Base-by-base conservation (phyloP, 1,140 invertebrate genomes). In the Meloidogyne hapla region DNA sequence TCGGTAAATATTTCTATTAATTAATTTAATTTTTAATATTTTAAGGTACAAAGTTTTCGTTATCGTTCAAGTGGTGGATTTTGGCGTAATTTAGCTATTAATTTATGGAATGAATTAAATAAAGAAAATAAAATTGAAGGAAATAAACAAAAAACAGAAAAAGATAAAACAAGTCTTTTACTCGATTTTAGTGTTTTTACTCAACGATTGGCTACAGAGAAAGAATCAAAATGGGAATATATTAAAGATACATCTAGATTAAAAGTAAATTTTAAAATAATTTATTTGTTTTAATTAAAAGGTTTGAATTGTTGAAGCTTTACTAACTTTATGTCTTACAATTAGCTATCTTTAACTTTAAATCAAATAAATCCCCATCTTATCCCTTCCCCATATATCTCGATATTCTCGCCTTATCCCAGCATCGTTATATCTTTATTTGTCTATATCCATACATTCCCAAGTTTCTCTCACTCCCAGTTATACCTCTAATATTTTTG, bases 1-100 rank as follows among this genome's bases (percentile, higher is more conserved):
- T 82, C 80, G 15, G 82, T 83, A 74, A 78, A 33, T 77, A 15
- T 45, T 33, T n/a, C n/a, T n/a, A n/a, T n/a, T 45, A 38, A 62
- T 42, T 42, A 28, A 38, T 71, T 26, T 25, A 21, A 25, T n/a
- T 21, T 26, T 4, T 0, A 70, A 9, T 23, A 23, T 25, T 23
- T 23, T 40, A 25, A 73, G 65, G 73, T 75, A 28, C 65, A 64
- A 62, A 45, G n/a, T 40, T 64, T 48, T 12, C 73, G 62, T 28
- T 26, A 33, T 21, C 21, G 56, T 2, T 23, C 25, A 13, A 56
- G 42, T 9, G 33, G 65, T 23, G 21, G 56, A 18, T 72, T 69
- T 75, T 61, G 67, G 45, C 42, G 48, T 23, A 33, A 42, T 76
- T 69, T 67, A 69, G 67, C 62, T 23, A 65, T 73, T 13, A 64